Conservation (phyloP, 2,113 vertebrate species). For the Connochaetes taurinus region DNA sequence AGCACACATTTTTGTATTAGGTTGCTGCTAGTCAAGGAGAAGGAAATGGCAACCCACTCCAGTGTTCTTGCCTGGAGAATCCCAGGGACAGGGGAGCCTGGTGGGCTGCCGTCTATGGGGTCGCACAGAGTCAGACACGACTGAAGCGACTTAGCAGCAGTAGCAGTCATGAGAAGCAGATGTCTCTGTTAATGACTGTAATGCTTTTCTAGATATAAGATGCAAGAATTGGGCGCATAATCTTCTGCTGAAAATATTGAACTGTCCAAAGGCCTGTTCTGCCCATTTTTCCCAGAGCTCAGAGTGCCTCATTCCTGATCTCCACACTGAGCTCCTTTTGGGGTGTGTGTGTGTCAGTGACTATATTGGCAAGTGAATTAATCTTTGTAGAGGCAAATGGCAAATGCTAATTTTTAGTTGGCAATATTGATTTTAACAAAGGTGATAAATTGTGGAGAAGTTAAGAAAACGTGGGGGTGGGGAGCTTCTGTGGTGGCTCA, state of each 20-base stretch:
- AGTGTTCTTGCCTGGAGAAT: no score
- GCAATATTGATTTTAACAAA: not conserved
- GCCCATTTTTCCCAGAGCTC: not conserved
- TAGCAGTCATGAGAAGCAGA: not conserved
- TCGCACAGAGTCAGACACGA: rapidly evolving
- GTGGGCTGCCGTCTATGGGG: no score
- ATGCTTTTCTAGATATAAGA: not conserved
- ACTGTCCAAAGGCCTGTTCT: not conserved
- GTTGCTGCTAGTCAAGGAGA: not conserved
- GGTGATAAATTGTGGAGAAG: not conserved
- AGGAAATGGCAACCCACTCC: no score
- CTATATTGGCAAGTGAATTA: not conserved
- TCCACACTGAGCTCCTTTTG: not conserved
- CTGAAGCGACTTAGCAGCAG: no score
- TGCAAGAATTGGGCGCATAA: not conserved
- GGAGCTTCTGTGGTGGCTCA: not conserved
- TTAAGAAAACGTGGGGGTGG: rapidly evolving
- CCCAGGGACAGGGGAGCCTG: no score
- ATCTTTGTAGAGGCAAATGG: not conserved
- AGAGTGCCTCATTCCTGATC: not conserved
- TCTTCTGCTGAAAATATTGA: not conserved
- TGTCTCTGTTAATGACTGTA: not conserved
- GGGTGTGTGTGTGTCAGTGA: not conserved
- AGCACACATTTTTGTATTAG: not conserved
- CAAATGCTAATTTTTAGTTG: not conserved